Percentiles rank a stretch among this genome's conserved stretches.
phyloP scores from a whole-genome alignment of 1,140 invertebrate species.

The Papilio aristodemus region DNA sequence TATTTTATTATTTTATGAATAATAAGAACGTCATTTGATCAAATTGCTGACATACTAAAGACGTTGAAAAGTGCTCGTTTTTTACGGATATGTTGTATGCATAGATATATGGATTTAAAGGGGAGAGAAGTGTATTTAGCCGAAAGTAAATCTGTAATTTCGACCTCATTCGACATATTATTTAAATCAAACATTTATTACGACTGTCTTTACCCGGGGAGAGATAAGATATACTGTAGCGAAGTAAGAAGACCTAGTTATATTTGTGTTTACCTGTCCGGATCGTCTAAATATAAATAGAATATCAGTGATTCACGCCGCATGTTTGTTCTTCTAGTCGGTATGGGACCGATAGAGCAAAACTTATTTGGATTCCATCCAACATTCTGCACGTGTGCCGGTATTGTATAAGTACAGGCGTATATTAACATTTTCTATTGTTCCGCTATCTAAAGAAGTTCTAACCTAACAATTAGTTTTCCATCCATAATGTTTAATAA shows the following conservation, averaged over 20 bases:
- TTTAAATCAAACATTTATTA: background rate
- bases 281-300: conserved; percentile 19
- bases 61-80: too few relatives aligned
- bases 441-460: conserved; percentile 19
- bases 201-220: background rate
- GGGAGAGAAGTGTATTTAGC: too few relatives aligned
- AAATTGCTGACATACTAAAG: too few relatives aligned
- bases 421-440: conserved; percentile 11
- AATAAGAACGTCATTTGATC: too few relatives aligned
- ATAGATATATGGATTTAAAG: too few relatives aligned
- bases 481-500: background rate
- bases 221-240: background rate
- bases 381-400: conserved; percentile 17
- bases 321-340: conserved; percentile 27
- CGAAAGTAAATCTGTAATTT: too few relatives aligned
- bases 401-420: background rate
- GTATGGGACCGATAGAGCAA: conserved; percentile 19
- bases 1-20: too few relatives aligned
- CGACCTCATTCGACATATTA: too few relatives aligned
- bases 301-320: conserved; percentile 24
- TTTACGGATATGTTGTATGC: too few relatives aligned
- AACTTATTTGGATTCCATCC: conserved; percentile 30
- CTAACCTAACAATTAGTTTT: background rate
- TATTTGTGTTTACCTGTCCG: conserved; percentile 23
- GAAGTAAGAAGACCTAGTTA: conserved; percentile 7